Base-by-base conservation (phyloP, 2,888 invertebrate species). In the Drosophila affinis region DNA sequence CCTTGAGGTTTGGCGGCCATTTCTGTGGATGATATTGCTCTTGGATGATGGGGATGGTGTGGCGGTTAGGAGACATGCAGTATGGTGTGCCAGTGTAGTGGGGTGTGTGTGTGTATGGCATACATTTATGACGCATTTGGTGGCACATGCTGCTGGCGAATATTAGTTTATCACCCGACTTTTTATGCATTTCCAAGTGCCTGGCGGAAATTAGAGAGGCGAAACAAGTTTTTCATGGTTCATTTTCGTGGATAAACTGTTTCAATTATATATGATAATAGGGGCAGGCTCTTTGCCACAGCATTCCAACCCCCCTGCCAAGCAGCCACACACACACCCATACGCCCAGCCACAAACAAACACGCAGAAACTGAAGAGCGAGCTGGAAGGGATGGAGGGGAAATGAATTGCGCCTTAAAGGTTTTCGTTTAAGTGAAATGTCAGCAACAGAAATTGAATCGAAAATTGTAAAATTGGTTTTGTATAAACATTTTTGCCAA, bases 391-490 rank as follows among this genome's bases (percentile, higher is more conserved):
- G 21, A 9, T 27, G 34, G 17, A 2, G 53, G 29, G 32, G 24
- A 61, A 72, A 76, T 75, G 76, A 83, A 74, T 80, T 88, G 77
- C 87, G 90, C 90, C 90, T 91, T 91, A 88, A 91, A 91, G 91
- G 91, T 89, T 92, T 92, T 89, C 89, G 91, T 90, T 92, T 92
- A 91, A 91, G 89, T 90, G 84, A 89, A 91, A 91, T 91, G 92
- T 92, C 92, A 91, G 79, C 76, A 88, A 75, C 92, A 92, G 92
- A 92, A 91, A 92, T 91, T 91, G 90, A 90, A 91, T 89, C 80
- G 84, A 86, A 87, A 89, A 90, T 84, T 86, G 81, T 84, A 90
- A 89, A 90, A 87, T 87, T 87, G 89, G 88, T 86, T 86, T 87
- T 86, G 85, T 88, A 78, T 88, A 87, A 88, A 81, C 75, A 83